Conservation (phyloP, 2,888 invertebrate genomes). For the Pyrgus malvae region DNA sequence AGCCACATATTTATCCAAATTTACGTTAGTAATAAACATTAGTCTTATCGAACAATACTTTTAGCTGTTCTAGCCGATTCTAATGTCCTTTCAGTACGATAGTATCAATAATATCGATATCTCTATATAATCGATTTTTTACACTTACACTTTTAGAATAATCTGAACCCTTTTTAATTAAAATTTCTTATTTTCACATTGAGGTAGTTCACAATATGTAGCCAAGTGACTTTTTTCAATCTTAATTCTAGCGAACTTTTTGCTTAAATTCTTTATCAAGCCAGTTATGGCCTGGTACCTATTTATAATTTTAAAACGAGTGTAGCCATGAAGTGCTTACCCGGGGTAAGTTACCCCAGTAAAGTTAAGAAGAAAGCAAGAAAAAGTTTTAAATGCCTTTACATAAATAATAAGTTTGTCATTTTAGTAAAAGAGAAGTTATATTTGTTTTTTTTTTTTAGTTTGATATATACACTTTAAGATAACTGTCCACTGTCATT, state of each 20-base stretch:
- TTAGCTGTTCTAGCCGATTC: slow-evolving; percentile 16
- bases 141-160: slow-evolving; percentile 22
- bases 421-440: too few relatives aligned
- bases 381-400: too few relatives aligned
- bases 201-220: slow-evolving; percentile 21
- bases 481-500: too few relatives aligned
- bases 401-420: too few relatives aligned
- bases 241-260: slow-evolving; percentile 6
- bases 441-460: too few relatives aligned
- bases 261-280: slow-evolving; percentile 2
- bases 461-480: too few relatives aligned
- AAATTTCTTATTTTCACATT: slow-evolving; percentile 8
- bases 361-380: too few relatives aligned
- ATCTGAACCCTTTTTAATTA: slow-evolving; percentile 18
- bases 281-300: too few relatives aligned
- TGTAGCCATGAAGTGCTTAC: too few relatives aligned
- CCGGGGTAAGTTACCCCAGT: too few relatives aligned
- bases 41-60: neutral
- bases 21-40: neutral
- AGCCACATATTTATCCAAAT: neutral
- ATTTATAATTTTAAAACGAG: too few relatives aligned
- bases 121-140: too few relatives aligned
- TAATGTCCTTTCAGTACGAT: neutral
- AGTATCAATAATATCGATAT: slow-evolving; percentile 5
- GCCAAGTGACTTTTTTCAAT: neutral